These are phyloP conservation scores for Lytechinus variegatus DNA, from an alignment of 35 echinoderm and acorn worm species.

Conservation along the genomic window DNA sequence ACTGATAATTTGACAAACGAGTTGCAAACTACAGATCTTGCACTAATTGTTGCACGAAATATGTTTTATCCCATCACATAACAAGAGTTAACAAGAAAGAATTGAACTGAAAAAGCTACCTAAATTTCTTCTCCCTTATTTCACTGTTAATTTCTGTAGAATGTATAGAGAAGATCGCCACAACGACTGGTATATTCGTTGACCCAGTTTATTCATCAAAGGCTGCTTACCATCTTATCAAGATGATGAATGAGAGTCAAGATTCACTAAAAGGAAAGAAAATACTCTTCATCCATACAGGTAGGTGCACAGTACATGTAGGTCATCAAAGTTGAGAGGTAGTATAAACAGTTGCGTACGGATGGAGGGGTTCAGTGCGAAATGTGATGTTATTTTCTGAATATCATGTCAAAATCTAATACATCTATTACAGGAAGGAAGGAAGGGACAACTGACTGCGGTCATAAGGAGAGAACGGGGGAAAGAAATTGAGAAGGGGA, in stretches of 20 bases:
- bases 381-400: too few species aligned
- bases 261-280: constrained; percentile 57
- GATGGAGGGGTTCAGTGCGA: too few species aligned
- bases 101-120: too few species aligned
- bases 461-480: too few species aligned
- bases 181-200: constrained; percentile 56
- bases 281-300: constrained; percentile 68
- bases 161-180: constrained; percentile 54
- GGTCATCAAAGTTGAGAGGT: background rate
- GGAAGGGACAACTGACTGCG: too few species aligned
- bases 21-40: background rate
- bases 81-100: background rate
- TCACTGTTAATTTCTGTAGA: background rate
- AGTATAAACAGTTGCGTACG: too few species aligned
- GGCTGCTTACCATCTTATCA: constrained; percentile 51
- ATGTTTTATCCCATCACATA: background rate
- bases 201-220: constrained; percentile 67
- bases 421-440: too few species aligned
- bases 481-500: too few species aligned
- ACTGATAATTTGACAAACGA: background rate
- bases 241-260: constrained; percentile 55
- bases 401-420: too few species aligned
- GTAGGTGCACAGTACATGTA: constrained; percentile 56
- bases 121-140: background rate
- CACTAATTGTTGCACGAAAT: background rate